These are phyloP conservation scores for Hyppa rectilinea DNA, from an alignment of 2,888 invertebrate genomes.

Conservation along the genomic window DNA sequence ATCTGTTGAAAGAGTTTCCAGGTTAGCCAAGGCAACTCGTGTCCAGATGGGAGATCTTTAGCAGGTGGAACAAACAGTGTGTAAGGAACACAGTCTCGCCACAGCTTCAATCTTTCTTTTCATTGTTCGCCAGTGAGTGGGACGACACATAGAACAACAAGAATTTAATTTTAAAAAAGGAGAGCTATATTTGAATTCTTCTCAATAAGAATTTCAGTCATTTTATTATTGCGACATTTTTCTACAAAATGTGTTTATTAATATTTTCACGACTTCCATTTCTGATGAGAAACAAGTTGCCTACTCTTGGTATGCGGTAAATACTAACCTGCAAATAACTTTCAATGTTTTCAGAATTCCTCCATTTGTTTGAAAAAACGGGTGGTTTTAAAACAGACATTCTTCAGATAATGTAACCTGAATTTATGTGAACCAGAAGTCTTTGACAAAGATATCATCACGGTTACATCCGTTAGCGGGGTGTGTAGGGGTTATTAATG, in stretches of 20 bases:
- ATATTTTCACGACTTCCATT: not conserved
- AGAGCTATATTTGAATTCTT: conserved; percentile 2
- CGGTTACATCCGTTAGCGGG: conserved; percentile 34
- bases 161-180: conserved; percentile 4
- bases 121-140: too few species aligned
- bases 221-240: conserved; percentile 16
- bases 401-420: conserved; percentile 27
- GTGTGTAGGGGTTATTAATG: conserved; percentile 56
- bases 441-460: conserved; percentile 54
- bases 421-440: conserved; percentile 56
- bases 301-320: not conserved
- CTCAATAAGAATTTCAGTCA: not conserved
- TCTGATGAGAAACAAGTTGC: not conserved
- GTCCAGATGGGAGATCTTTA: too few species aligned
- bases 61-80: too few species aligned
- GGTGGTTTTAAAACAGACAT: conserved; percentile 20
- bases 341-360: not conserved
- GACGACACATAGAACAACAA: too few species aligned
- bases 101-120: too few species aligned
- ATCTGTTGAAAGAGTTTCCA: too few species aligned
- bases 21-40: too few species aligned
- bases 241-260: conserved; percentile 18
- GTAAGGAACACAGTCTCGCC: too few species aligned
- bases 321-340: not conserved
- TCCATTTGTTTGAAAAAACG: not conserved